Conservation (phyloP, 1,140 invertebrate species). For the Mizuhopecten yessoensis region DNA sequence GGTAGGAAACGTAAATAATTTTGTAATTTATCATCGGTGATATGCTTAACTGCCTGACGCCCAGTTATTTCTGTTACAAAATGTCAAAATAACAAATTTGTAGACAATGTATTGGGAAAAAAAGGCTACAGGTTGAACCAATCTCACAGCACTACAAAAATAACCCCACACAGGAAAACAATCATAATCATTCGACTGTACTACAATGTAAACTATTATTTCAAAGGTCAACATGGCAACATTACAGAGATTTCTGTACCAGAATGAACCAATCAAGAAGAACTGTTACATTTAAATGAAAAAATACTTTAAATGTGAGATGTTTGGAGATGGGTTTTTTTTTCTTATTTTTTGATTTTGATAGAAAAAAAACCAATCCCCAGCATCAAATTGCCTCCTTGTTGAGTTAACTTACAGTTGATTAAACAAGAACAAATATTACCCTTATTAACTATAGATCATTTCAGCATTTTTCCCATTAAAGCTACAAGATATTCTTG, state of each 20-base stretch:
- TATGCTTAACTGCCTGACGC: neutral
- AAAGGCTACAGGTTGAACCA: neutral
- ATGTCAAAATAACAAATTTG: conserved; percentile 35
- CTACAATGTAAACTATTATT: neutral
- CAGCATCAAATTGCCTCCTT: neutral
- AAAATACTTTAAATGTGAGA: neutral
- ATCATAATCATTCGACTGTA: neutral
- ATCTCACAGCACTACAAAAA: neutral
- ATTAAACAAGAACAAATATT: neutral
- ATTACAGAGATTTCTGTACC: neutral
- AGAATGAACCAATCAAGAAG: too few species aligned
- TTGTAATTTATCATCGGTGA: neutral
- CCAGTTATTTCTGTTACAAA: neutral
- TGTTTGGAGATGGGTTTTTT: neutral
- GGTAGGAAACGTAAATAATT: neutral
- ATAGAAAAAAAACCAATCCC: neutral
- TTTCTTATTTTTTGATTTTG: neutral
- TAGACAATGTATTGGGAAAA: neutral
- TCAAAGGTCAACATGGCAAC: neutral
- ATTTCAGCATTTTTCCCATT: too few species aligned
- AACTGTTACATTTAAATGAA: too few species aligned
- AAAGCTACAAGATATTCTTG: neutral
- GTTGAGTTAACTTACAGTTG: neutral
- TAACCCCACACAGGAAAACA: neutral
- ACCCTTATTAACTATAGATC: neutral